Evolutionary conservation across 2,888 invertebrate species (phyloP).

Genomic region (Ochlodes sylvanus): DNA sequence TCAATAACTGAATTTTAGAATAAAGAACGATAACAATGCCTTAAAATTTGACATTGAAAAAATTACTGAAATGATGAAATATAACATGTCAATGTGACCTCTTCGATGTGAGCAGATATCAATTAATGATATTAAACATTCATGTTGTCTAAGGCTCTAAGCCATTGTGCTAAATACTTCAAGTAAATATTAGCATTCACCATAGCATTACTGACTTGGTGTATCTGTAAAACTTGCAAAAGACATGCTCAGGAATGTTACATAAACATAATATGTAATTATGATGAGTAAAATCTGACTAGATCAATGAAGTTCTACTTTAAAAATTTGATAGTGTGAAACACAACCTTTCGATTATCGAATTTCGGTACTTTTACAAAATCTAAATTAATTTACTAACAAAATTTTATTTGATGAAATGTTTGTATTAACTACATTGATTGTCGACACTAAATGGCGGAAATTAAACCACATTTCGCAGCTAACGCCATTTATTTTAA

Average conservation of each 20-base stretch:
- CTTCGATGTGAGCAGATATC: too few relatives aligned
- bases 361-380: background rate
- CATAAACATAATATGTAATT: background rate
- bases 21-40: background rate
- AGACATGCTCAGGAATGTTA: background rate
- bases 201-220: too few relatives aligned
- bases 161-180: too few relatives aligned
- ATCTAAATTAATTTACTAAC: background rate
- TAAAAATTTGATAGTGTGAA: constrained; percentile 14
- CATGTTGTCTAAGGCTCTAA: too few relatives aligned
- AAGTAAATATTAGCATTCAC: too few relatives aligned
- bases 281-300: constrained; percentile 31
- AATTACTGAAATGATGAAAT: too few relatives aligned
- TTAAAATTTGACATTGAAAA: background rate
- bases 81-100: too few relatives aligned
- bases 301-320: constrained; percentile 24
- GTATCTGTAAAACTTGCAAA: background rate
- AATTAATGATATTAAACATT: too few relatives aligned
- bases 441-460: constrained; percentile 14
- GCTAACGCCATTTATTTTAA: constrained; percentile 59
- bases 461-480: constrained; percentile 58
- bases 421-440: background rate
- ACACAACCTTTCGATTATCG: background rate
- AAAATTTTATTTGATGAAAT: background rate
- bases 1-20: constrained; percentile 2